Evolutionary conservation across 2,113 vertebrate species (phyloP).

Genomic region (Mobula hypostoma): DNA sequence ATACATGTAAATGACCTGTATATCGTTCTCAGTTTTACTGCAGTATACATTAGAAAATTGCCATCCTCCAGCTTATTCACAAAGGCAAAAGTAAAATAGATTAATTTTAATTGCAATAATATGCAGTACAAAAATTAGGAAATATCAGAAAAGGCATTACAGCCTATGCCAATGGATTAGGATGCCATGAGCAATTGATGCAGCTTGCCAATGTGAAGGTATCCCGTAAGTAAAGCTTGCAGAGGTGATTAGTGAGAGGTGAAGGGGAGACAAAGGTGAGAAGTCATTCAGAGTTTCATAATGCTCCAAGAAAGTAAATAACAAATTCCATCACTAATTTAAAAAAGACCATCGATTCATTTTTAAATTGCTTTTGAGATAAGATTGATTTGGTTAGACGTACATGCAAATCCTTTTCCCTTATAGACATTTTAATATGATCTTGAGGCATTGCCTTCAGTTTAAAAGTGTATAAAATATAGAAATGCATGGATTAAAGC

Average conservation of each 20-base stretch:
- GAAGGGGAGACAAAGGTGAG: not conserved
- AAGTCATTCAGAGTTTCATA: not conserved
- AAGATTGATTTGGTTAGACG: not conserved
- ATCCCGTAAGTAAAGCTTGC: not conserved
- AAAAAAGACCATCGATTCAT: not conserved
- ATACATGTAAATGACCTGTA: too few relatives aligned
- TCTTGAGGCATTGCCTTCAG: not conserved
- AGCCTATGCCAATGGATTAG: not conserved
- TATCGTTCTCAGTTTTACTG: not conserved
- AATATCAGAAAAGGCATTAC: not conserved
- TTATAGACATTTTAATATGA: not conserved
- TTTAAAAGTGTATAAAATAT: not conserved
- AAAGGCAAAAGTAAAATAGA: not conserved
- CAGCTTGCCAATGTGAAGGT: not conserved
- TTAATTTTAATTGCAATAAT: not conserved
- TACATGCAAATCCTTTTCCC: not conserved
- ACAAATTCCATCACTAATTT: not conserved
- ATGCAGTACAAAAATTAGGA: not conserved
- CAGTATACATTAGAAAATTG: not conserved
- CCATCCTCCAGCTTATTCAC: not conserved
- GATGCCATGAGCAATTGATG: not conserved
- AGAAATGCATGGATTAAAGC: not conserved
- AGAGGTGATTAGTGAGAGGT: too few relatives aligned
- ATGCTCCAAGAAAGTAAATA: not conserved
- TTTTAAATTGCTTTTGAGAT: not conserved